Percentiles rank a stretch among this genome's conserved stretches.
Conservation (phyloP, 2,113 vertebrate species). For the Atrichornis clamosus region DNA sequence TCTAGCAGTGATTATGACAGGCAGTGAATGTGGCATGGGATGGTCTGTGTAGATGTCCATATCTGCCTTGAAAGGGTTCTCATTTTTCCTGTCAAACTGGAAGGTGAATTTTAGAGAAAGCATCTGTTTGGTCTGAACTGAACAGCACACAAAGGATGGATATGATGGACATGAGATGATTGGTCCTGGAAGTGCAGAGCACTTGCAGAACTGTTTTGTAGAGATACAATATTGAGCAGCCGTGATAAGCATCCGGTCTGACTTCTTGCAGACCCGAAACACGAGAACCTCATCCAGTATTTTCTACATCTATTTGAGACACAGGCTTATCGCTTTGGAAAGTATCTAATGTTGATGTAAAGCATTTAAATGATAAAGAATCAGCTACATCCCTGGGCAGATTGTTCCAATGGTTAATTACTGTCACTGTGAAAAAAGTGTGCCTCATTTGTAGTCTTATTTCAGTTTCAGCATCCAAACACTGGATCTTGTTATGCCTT, state of each 20-base stretch:
- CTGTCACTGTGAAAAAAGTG: constrained; percentile 40
- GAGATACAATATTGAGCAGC: background rate
- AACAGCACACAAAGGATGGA: background rate
- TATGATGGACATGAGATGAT: background rate
- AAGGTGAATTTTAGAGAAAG: background rate
- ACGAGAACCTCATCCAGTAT: background rate
- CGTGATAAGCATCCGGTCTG: constrained; percentile 1
- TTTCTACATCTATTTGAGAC: constrained; percentile 19
- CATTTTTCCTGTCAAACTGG: background rate
- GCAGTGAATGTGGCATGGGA: background rate
- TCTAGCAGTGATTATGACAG: background rate
- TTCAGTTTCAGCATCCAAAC: constrained; percentile 45
- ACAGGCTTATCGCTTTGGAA: constrained; percentile 32
- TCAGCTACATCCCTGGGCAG: constrained; percentile 23
- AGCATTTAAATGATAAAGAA: constrained; percentile 57
- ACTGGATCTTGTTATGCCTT: constrained; percentile 51
- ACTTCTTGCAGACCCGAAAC: background rate
- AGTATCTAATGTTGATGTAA: constrained; percentile 38
- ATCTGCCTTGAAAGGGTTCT: background rate
- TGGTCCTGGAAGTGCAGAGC: background rate
- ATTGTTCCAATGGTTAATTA: constrained; percentile 50
- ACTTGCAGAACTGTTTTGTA: background rate
- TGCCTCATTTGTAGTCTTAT: constrained; percentile 41
- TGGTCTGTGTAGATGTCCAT: background rate
- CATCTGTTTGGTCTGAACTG: background rate